Evolutionary conservation across 2,797 vertebrate species (phyloP).

Genomic region (Protosalanx chinensis): DNA sequence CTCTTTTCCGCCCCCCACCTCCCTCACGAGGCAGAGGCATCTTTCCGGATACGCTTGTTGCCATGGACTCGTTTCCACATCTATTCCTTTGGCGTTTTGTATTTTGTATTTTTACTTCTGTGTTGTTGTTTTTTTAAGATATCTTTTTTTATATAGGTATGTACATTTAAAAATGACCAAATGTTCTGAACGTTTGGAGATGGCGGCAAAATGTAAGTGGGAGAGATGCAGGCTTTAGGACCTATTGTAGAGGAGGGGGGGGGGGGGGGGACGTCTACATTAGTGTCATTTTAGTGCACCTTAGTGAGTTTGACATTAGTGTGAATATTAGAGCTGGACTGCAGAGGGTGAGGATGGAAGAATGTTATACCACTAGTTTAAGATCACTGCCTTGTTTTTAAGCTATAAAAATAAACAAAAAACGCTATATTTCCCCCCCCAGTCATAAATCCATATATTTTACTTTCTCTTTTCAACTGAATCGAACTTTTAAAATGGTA

Average conservation of each 20-base stretch:
- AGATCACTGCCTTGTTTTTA: constrained; percentile 11
- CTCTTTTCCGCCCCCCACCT: no score
- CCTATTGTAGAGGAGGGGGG: no score
- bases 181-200: background rate
- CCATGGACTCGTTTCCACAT: constrained; percentile 34
- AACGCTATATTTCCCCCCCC: background rate
- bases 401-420: constrained; percentile 17
- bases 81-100: no score
- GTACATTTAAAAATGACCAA: background rate
- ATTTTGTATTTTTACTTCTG: constrained; percentile 27
- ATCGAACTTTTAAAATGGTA: constrained; percentile 44
- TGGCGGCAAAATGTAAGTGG: background rate
- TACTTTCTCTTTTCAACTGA: constrained; percentile 22
- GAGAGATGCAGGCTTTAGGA: background rate
- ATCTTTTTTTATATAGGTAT: background rate
- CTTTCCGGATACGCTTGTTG: constrained; percentile 37
- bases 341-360: constrained; percentile 22
- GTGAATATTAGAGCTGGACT: constrained; percentile 16
- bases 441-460: background rate
- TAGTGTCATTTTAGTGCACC: constrained; percentile 16
- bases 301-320: constrained; percentile 2
- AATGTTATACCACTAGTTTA: constrained; percentile 54
- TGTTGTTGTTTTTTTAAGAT: constrained; percentile 20
- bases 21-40: constrained; percentile 43
- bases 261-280: constrained; percentile 21